Conservation (phyloP, 2,888 invertebrate species). For the Catocala sponsa region DNA sequence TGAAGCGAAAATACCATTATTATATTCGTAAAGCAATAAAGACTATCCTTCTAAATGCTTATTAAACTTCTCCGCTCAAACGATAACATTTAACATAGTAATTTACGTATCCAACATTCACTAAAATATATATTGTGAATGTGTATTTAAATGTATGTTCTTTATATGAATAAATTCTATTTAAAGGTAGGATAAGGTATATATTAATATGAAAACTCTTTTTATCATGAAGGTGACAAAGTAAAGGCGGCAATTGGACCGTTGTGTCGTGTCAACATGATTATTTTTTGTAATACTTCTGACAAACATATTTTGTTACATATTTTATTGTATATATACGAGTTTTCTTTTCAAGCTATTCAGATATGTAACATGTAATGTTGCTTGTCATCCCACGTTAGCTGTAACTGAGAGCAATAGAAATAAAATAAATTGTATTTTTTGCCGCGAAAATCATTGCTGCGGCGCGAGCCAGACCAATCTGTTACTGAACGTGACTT, state of each 20-base stretch:
- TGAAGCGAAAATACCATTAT: too few relatives aligned
- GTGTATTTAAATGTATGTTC: background rate
- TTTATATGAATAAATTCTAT: background rate
- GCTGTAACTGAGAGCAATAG: background rate
- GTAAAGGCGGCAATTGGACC: slow-evolving; percentile 1
- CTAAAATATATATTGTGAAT: background rate
- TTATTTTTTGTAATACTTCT: slow-evolving; percentile 6
- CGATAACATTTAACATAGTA: background rate
- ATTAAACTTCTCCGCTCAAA: background rate
- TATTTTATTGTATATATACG: background rate
- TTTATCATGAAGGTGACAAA: slow-evolving; percentile 1
- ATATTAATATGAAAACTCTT: slow-evolving; percentile 1
- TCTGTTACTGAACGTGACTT: slow-evolving; percentile 12
- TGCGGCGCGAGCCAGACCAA: background rate
- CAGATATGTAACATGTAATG: background rate
- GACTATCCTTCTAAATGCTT: background rate
- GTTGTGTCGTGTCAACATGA: slow-evolving; percentile 1
- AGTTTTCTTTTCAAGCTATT: background rate
- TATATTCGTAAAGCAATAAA: too few relatives aligned
- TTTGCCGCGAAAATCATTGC: slow-evolving; percentile 6
- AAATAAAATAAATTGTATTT: slow-evolving; percentile 12
- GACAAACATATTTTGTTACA: background rate
- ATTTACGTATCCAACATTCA: too few relatives aligned
- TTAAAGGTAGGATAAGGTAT: background rate
- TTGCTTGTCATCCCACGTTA: slow-evolving; percentile 11